Percentiles rank a stretch among this genome's conserved stretches.
Conservation (phyloP, 2,888 invertebrate genomes). For the Griposia aprilina region DNA sequence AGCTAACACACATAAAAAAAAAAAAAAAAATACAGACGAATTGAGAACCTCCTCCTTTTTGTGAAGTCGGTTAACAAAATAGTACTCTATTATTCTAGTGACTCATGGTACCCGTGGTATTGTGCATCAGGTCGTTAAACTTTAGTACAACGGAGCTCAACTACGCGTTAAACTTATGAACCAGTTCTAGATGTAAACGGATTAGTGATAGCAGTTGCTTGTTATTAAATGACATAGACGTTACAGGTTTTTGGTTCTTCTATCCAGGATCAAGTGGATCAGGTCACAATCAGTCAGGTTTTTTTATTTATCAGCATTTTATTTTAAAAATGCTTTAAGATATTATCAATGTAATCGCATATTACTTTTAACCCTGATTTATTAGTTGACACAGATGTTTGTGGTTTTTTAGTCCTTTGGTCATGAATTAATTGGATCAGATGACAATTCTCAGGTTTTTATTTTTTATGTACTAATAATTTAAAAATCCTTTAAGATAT, state of each 20-base stretch:
- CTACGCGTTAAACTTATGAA: slow-evolving; percentile 38
- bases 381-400: no score
- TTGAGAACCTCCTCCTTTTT: no score
- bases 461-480: not conserved
- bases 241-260: not conserved
- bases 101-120: slow-evolving; percentile 1
- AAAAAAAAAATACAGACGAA: no score
- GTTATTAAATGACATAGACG: not conserved
- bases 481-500: not conserved
- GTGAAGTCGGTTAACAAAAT: slow-evolving; percentile 21
- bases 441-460: not conserved
- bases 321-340: no score
- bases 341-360: no score
- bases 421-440: not conserved
- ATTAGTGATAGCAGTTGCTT: not conserved
- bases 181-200: slow-evolving; percentile 22
- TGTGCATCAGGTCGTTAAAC: slow-evolving; percentile 38
- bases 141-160: slow-evolving; percentile 36
- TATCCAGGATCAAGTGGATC: not conserved
- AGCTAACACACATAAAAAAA: no score
- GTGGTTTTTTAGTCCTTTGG: not conserved
- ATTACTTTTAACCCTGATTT: no score
- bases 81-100: not conserved
- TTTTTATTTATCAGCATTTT: not conserved
- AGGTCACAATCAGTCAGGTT: not conserved